Base-by-base conservation (phyloP, 1,140 invertebrate genomes). In the Anthonomus grandis region DNA sequence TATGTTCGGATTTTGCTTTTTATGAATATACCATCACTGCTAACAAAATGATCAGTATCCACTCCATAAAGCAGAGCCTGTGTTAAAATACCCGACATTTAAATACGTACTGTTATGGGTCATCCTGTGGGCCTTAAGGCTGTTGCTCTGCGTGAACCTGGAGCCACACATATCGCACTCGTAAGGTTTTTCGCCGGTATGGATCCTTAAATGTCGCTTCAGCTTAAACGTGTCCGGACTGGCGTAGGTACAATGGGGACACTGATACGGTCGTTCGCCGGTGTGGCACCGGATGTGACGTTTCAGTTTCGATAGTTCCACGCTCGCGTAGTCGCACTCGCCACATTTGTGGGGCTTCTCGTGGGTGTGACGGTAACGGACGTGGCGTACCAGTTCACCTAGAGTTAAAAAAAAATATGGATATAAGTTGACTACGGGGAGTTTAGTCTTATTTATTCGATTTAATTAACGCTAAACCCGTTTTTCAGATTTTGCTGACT, bases 171-270 rank as follows among this genome's bases (percentile, higher is more conserved):
- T 83, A 60, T 93, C 92, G 76, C 95, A 98, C 70, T 95, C 90
- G 71, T 95, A 95, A 0, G 93, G 94, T 58, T 81, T 81, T 59
- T 95, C 92, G 1, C 95, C 95, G 0, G 95, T 97, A 68, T 98
- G 95, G 12, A 94, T 97, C 36, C 95, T 86, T 62, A 95, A 79
- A 73, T 98, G 95, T 23, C 95, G 88, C 71, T 95, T 93, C 70
- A 98, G 76, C 76, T 98, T 98, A 74, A 97, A 98, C 10, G 95
- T 97, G 75, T 98, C 95, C 4, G 95, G 95, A 69, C 92, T 96
- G 13, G 95, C 95, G 70, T 98, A 98, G 2, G 92, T 95, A 78
- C 95, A 98, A 75, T 97, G 91, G 0, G 91, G 90, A 73, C 95
- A 98, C 84, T 92, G 70, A 74, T 90, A 90, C 8, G 87, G 87